Percentiles rank a stretch among this genome's conserved stretches.
These are phyloP conservation scores for Clarias macrocephalus DNA, from an alignment of 2,113 vertebrate genomes.

Conservation along the genomic window DNA sequence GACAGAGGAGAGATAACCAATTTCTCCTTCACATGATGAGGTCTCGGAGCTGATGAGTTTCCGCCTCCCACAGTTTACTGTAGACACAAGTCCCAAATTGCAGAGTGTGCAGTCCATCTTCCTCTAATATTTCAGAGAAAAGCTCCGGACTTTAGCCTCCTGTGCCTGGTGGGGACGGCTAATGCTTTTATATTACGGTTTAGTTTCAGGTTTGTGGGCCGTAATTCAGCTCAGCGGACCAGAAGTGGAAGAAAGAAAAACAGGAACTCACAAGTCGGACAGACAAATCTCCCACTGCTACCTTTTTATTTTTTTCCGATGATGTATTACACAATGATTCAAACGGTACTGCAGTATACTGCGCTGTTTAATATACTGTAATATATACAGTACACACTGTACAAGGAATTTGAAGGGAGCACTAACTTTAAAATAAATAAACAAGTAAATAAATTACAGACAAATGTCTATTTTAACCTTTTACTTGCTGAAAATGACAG, in stretches of 20 bases:
- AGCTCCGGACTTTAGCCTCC: neutral
- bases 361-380: neutral
- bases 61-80: conserved; percentile 6
- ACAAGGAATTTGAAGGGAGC: neutral
- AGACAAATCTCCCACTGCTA: neutral
- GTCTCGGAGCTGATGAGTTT: conserved; percentile 38
- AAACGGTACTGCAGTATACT: neutral
- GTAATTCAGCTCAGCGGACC: neutral
- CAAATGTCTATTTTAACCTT: neutral
- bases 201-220: neutral
- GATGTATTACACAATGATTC: neutral
- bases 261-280: neutral
- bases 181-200: neutral
- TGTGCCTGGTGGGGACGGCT: neutral
- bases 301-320: neutral
- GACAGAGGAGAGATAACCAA: conserved; percentile 42
- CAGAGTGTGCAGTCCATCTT: neutral
- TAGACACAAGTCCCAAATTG: neutral
- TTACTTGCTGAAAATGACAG: neutral
- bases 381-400: neutral
- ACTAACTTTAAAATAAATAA: neutral
- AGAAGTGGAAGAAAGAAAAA: neutral
- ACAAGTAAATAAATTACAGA: neutral
- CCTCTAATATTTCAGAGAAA: neutral
- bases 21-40: conserved; percentile 34